Base-by-base conservation (phyloP, 2,797 vertebrate species). In the Aulostomus chinensis region DNA sequence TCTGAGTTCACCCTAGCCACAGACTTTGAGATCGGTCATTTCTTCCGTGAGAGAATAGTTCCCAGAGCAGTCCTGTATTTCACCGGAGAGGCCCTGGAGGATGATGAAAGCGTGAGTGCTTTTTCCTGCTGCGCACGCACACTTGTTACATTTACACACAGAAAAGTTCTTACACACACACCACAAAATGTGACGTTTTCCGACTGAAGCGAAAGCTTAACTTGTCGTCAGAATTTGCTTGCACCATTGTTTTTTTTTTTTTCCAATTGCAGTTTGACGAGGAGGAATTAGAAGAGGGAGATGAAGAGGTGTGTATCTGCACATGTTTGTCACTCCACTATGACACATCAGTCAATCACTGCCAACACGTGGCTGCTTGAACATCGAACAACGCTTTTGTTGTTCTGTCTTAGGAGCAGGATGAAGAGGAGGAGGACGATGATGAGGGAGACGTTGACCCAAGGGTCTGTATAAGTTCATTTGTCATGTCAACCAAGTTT, bases 1-100 rank as follows among this genome's bases (percentile, higher is more conserved):
- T 94, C 93, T 0, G 97, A 98, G 68, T 94, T 96, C 79, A 94
- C 91, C 16, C 72, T 98, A 80, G 93, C 94, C 52, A 92, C 95
- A 57, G 97, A 98, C 86, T 98, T 99, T 83, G 96, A 99, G 85
- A 94, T 98, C 0, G 97, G 96, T 11, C 96, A 98, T 78, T 99
- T 98, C 80, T 98, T 99, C 86, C 94, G 96, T 54, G 97, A 99
- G 86, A 91, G 97, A 87, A 93, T 99, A 86, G 93, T 99, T 41
- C 96, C 97, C 9, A 90, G 94, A 73, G 97, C 96, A 0, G 95
- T 99, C 69, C 93, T 99, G 9, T 99, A 99, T 87, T 99, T 99
- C 86, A 99, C 97, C 1, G 96, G 96, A 26, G 96, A 98, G 86
- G 96, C 96, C 58, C 89, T 98, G 78, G 96, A 99, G 59, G 96